These are phyloP conservation scores for Mnemiopsis leidyi DNA, from an alignment of 37 sponge, comb jelly and placozoan genomes.

Conservation along the genomic window DNA sequence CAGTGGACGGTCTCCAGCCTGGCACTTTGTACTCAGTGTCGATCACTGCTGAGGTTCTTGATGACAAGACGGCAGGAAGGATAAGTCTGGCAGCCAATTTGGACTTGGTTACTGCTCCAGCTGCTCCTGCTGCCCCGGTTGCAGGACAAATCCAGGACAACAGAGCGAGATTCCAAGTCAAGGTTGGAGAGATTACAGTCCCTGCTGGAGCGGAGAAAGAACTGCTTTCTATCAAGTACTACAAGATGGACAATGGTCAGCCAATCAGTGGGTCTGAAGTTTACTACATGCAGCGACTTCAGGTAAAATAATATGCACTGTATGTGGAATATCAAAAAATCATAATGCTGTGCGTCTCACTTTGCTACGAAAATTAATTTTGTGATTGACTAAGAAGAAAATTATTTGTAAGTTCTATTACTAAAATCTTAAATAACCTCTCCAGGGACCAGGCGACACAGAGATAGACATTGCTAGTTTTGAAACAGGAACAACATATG, in stretches of 20 bases:
- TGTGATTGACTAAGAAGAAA: too few relatives aligned
- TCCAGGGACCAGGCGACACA: neutral
- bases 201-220: neutral
- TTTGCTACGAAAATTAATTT: too few relatives aligned
- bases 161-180: neutral
- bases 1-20: neutral
- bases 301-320: neutral
- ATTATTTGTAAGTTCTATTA: too few relatives aligned
- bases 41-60: neutral
- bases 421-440: neutral
- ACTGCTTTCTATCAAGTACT: neutral
- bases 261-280: neutral
- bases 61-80: neutral
- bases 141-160: neutral
- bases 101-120: neutral
- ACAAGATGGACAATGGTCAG: neutral
- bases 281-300: neutral
- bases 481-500: neutral
- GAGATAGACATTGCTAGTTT: neutral
- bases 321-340: neutral
- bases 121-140: neutral
- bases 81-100: neutral
- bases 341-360: too few relatives aligned
- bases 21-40: conserved; percentile 20
- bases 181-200: neutral